Percentiles rank a stretch among this genome's conserved stretches.
Conservation (phyloP, 2,888 invertebrate species). For the Epinotia brunnichana region DNA sequence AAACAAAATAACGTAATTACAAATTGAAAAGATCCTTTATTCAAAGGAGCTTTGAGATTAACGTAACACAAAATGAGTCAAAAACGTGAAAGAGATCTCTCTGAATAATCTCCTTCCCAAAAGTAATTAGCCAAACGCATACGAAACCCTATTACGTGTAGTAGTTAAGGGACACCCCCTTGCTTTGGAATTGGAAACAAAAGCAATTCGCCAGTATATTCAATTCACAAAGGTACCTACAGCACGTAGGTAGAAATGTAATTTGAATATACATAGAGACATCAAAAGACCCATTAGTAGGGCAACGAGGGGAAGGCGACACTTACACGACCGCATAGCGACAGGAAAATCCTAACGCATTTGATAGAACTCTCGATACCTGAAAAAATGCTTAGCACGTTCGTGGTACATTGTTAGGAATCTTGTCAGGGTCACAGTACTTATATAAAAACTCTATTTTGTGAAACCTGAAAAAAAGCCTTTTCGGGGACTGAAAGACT, state of each 20-base stretch:
- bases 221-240: not conserved
- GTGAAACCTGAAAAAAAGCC: too few relatives aligned
- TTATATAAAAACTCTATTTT: not conserved
- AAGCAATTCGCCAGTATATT: conserved; percentile 18
- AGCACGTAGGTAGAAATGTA: conserved; percentile 19
- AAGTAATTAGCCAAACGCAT: not conserved
- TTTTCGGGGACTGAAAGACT: too few relatives aligned
- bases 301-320: conserved; percentile 39
- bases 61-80: not conserved
- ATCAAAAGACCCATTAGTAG: conserved; percentile 41
- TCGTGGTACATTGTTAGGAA: not conserved
- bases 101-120: not conserved
- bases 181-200: conserved; percentile 25
- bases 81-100: not conserved
- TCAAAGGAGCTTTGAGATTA: not conserved
- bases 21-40: not conserved
- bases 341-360: conserved; percentile 48
- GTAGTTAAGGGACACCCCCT: conserved; percentile 7
- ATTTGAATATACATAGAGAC: conserved; percentile 44
- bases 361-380: conserved; percentile 48
- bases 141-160: conserved; percentile 6
- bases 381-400: conserved; percentile 31
- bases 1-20: conserved; percentile 12
- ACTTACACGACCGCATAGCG: conserved; percentile 30
- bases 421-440: not conserved